Evolutionary conservation across 2,888 invertebrate species (phyloP), one percentile per base, ranked within the genome.

Genomic region (Anarsia innoxiella): DNA sequence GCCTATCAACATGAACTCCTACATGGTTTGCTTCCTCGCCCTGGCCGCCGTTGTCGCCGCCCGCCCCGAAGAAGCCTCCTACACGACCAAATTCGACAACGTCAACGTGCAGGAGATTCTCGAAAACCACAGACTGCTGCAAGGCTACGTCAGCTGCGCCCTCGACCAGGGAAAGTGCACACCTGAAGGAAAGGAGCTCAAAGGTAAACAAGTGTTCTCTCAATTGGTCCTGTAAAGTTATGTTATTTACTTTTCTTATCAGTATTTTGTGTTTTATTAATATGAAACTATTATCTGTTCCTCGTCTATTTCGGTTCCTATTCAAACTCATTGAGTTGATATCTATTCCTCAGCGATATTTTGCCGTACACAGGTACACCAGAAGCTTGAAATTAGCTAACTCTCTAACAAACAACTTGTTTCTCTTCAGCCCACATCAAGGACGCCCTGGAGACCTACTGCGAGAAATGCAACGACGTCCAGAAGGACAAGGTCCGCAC

Each of bases 61-160:
- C 0, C 57, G 55, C 1, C 68, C 70, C 1, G 53, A 53, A 0
- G 64, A 62, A 0, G 42, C 51, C 0, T n/a, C n/a, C n/a, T 77
- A 92, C 64, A 89, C 90, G 8, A 87, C 87, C 37, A 88, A 86
- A 44, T 93, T 88, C 46, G 92, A 92, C 60, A 88, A 88, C 55
- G 63, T 92, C 12, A 79, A 93, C 58, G 39, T 93, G 38, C 89
- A 91, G 23, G 87, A 89, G 52, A 87, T 93, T 45, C 62, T 93
- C 2, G 51, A 43, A 3, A 92, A 89, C 67, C 84, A 87, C 2
- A 86, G 90, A 6, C 69, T 93, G 13, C 62, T 92, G 6, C 73
- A 82, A 25, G 87, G 87, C 29, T 92, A 92, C 58, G 55, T 91
- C 27, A 87, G 89, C 28, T 93, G 93, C 49, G 56, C 90, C 25